Evolutionary conservation across 2,113 vertebrate genomes (phyloP), one percentile per base, ranked within the genome.

Genomic region (Capreolus pygargus): DNA sequence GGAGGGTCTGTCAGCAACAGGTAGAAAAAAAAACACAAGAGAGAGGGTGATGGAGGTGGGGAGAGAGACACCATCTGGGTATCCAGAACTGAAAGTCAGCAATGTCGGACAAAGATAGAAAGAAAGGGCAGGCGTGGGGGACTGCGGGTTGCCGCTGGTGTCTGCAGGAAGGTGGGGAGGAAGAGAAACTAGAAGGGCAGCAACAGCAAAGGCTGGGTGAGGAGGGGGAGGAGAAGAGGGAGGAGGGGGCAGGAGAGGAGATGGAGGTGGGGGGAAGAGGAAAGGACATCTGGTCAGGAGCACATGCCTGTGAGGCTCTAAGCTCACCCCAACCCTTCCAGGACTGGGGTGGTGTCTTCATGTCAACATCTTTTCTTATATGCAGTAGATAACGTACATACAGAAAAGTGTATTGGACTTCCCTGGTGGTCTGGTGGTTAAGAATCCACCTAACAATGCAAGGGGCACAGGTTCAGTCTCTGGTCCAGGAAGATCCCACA

Each of bases 71-170:
- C 60, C 95, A 86, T 91, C 94, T 97, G 88, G 55, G 50, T 39
- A 98, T 36, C 92, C 86, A 95, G 97, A 98, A 98, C 96, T 86
- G 97, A 98, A 97, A 98, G 92, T 91, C 9, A n/a, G 90, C 82
- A 50, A 89, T 55, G 50, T 94, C 0, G 6, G 93, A 88, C 83
- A 92, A 97, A 97, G 93, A 96, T 91, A 98, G 97, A 97, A 93
- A 95, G 96, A 89, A 57, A 39, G 88, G 67, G 58, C n/a, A 30
- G 74, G 88, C 21, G 0, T 81, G 33, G 85, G 60, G 76, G 81
- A 67, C 60, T 96, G 97, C 0, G 96, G 96, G 89, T 74, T 94
- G 92, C 92, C 7, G 4, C 76, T 15, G 70, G 50, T 78, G 39
- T 57, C 84, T 97, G 95, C 43, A 60, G 92, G 96, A 91, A 91